Base-by-base conservation (phyloP, 2,113 vertebrate genomes). In the Prunella himalayana region DNA sequence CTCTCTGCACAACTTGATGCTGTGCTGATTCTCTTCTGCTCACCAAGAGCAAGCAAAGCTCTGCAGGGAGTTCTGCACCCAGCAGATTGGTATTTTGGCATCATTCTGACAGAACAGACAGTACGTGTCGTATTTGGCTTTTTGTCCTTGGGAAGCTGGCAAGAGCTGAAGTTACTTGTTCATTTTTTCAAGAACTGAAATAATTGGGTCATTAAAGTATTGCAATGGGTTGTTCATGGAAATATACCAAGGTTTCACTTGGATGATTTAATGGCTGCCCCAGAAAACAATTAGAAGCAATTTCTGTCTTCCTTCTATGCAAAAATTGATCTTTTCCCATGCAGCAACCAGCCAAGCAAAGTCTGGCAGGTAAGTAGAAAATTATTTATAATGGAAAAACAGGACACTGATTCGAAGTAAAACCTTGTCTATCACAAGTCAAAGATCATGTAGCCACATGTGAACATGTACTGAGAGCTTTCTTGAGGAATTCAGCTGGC, bases 221-320 rank as follows among this genome's bases (percentile, higher is more conserved):
- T 92, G 88, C 81, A 89, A 82, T 4, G 0, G 41, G 69, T 61
- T 95, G 59, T 91, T 95, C 94, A 76, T 68, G 94, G 89, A 93
- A 94, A 75, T 82, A 23, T 39, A 90, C 14, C 51, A 41, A 84
- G 64, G 88, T 71, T 97, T 95, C 84, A 89, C 4, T 35, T 81
- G 82, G 83, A 45, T 91, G 81, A 75, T 91, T 93, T 91, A 96
- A 95, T 87, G 78, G 83, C 86, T 95, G 84, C 86, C 83, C 83
- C 83, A 82, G 95, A 95, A 97, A 96, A 96, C 92, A 96, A 96
- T 94, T 95, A 96, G 80, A 78, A 86, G 77, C 45, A 80, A 90
- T 96, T 95, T 95, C 81, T 84, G 41, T 49, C 94, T 91, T 51
- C 25, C 49, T 72, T 76, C 57, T 71, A 68, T 68, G 85, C 82